A percentile compares a stretch with the other conserved stretches of the same genome.
Conservation (phyloP, 1,140 invertebrate species). For the Cydia splendana region DNA sequence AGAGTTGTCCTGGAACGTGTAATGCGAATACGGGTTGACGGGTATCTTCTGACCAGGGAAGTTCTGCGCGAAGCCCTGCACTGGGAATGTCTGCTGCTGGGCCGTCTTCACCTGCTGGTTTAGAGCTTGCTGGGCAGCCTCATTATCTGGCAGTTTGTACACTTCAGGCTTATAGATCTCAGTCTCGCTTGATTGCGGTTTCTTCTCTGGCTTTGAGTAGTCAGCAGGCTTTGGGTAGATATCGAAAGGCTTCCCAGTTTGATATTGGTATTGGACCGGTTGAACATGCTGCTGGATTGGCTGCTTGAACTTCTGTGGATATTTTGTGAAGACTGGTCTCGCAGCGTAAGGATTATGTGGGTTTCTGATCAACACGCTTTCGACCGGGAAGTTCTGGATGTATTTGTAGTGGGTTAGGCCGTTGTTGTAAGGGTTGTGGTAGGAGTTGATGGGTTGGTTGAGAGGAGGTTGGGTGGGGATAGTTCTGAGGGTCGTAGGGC, state of each 20-base stretch:
- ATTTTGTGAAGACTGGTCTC: conserved; percentile 60
- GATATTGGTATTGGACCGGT: conserved; percentile 67
- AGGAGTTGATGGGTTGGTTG: conserved; percentile 74
- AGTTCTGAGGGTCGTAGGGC: conserved; percentile 66
- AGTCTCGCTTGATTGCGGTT: conserved; percentile 50
- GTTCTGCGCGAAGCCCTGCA: conserved; percentile 13
- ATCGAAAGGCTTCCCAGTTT: conserved; percentile 64
- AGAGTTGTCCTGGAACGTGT: conserved; percentile 64
- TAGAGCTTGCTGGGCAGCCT: conserved; percentile 54
- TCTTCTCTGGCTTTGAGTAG: conserved; percentile 59
- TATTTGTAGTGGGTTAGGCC: conserved; percentile 65
- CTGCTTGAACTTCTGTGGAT: conserved; percentile 58
- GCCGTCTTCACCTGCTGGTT: conserved; percentile 66
- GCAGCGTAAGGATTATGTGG: conserved; percentile 60
- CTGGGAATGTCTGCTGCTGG: conserved; percentile 53
- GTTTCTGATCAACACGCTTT: conserved; percentile 62
- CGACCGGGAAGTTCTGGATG: conserved; percentile 63
- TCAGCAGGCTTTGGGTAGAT: conserved; percentile 64
- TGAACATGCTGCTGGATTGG: conserved; percentile 61
- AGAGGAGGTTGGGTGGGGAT: conserved; percentile 48
- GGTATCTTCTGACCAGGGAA: conserved; percentile 39
- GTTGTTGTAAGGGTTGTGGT: conserved; percentile 73
- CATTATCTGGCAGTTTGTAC: conserved; percentile 63
- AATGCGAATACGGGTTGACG: conserved; percentile 58
- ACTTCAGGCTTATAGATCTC: conserved; percentile 72